A percentile compares a stretch with the other conserved stretches of the same genome.
These are phyloP conservation scores for Speoplatyrhinus poulsoni DNA, from an alignment of 2,113 vertebrate species.

Conservation along the genomic window DNA sequence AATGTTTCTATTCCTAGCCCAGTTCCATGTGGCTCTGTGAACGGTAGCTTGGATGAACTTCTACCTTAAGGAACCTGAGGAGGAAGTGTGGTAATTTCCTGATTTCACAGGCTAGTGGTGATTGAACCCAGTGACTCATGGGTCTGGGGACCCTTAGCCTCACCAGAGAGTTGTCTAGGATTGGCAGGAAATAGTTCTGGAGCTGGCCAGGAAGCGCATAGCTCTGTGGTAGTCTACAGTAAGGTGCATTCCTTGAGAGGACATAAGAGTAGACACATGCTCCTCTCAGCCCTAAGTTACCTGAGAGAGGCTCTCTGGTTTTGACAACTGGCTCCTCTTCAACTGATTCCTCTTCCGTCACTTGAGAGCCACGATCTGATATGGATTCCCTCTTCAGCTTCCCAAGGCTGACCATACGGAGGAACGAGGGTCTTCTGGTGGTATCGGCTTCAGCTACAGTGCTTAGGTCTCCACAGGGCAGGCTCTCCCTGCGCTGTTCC, in stretches of 20 bases:
- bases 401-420: conserved; percentile 81
- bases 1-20: conserved; percentile 34
- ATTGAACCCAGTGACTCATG: conserved; percentile 58
- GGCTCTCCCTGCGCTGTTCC: conserved; percentile 74
- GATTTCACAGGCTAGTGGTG: conserved; percentile 47
- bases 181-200: conserved; percentile 34
- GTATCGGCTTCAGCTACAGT: conserved; percentile 62
- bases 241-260: conserved; percentile 3
- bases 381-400: conserved; percentile 80
- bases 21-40: conserved; percentile 38
- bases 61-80: conserved; percentile 48
- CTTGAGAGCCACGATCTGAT: conserved; percentile 78
- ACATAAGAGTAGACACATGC: neutral
- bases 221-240: conserved; percentile 11
- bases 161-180: conserved; percentile 49
- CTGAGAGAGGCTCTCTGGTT: conserved; percentile 84
- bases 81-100: conserved; percentile 67
- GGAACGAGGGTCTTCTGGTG: conserved; percentile 77
- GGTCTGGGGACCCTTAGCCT: conserved; percentile 41
- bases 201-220: conserved; percentile 16
- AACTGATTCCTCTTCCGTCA: conserved; percentile 62
- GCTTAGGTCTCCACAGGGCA: conserved; percentile 63
- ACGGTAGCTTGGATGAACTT: conserved; percentile 48
- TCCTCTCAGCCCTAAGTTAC: conserved; percentile 61
- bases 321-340: conserved; percentile 74